Percentiles rank a stretch among this genome's conserved stretches.
phyloP scores from a whole-genome alignment of 2,888 invertebrate genomes.

The Salpingus planirostris region DNA sequence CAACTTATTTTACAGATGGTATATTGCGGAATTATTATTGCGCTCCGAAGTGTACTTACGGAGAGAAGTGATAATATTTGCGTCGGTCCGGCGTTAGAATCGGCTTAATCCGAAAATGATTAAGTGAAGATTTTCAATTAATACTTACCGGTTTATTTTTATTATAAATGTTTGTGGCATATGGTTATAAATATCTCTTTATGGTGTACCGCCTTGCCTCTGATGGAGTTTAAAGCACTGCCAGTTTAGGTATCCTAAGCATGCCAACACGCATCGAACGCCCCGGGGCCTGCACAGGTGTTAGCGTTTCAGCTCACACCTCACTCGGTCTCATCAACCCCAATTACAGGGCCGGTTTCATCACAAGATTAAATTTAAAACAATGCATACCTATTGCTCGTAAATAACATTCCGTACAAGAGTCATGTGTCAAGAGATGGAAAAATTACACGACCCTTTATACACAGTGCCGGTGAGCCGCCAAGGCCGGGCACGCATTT shows the following conservation, averaged over 20 bases:
- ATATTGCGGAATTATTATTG: too few relatives aligned
- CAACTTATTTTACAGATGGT: too few relatives aligned
- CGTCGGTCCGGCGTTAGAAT: slow-evolving; percentile 11
- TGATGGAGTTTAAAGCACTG: slow-evolving; percentile 17
- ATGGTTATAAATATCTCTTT: slow-evolving; percentile 27
- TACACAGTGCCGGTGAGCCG: too few relatives aligned
- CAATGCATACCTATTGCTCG: slow-evolving; percentile 37
- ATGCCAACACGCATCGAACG: slow-evolving; percentile 35
- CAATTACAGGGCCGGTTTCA: slow-evolving; percentile 41
- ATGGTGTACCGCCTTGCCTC: slow-evolving; percentile 17
- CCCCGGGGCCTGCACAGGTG: slow-evolving; percentile 38
- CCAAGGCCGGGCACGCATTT: too few relatives aligned
- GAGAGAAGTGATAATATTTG: too few relatives aligned
- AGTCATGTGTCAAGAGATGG: slow-evolving; percentile 11
- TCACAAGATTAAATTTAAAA: slow-evolving; percentile 42
- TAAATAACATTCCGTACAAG: slow-evolving; percentile 27
- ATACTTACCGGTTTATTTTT: slow-evolving; percentile 17
- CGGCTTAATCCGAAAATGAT: slow-evolving; percentile 13
- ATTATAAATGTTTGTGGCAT: slow-evolving; percentile 25
- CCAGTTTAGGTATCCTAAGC: slow-evolving; percentile 24
- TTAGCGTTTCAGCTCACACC: slow-evolving; percentile 35
- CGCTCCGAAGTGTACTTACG: too few relatives aligned
- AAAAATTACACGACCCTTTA: too few relatives aligned
- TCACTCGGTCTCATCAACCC: slow-evolving; percentile 38
- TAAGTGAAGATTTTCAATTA: slow-evolving; percentile 21